Conservation (phyloP, 2,888 invertebrate genomes). For the Anthrax anthrax region DNA sequence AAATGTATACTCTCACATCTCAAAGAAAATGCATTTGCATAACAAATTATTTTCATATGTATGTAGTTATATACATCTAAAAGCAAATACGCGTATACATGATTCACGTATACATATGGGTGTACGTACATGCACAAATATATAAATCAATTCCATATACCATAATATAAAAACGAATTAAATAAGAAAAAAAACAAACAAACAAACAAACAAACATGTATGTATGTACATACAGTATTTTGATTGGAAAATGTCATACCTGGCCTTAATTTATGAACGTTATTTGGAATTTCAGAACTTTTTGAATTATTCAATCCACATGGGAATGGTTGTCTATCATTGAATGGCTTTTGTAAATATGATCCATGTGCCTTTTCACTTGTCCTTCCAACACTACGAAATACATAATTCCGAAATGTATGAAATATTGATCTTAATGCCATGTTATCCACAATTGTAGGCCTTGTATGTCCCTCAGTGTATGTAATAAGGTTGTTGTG, state of each 20-base stretch:
- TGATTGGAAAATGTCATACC: conserved; percentile 8
- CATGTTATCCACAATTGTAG: conserved; percentile 12
- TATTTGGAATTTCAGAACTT: conserved; percentile 27
- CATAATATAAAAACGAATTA: background rate
- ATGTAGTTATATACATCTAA: too few relatives aligned
- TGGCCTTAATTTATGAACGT: conserved; percentile 37
- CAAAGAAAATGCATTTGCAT: too few relatives aligned
- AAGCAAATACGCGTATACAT: too few relatives aligned
- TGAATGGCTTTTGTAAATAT: conserved; percentile 16
- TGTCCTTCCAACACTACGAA: conserved; percentile 14
- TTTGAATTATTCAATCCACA: conserved; percentile 19
- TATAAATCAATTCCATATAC: too few relatives aligned
- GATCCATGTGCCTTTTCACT: conserved; percentile 10
- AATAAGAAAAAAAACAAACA: background rate
- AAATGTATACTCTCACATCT: background rate
- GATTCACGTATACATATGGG: background rate
- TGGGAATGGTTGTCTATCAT: conserved; percentile 18
- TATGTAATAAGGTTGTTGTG: too few relatives aligned
- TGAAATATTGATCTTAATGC: conserved; percentile 14
- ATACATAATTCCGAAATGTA: conserved; percentile 15
- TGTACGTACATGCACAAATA: too few relatives aligned
- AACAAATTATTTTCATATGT: too few relatives aligned
- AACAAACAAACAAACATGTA: too few relatives aligned
- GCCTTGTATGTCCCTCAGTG: conserved; percentile 1
- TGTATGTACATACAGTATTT: background rate